Evolutionary conservation across 2,113 vertebrate species (phyloP).

Genomic region (Scalopus aquaticus): DNA sequence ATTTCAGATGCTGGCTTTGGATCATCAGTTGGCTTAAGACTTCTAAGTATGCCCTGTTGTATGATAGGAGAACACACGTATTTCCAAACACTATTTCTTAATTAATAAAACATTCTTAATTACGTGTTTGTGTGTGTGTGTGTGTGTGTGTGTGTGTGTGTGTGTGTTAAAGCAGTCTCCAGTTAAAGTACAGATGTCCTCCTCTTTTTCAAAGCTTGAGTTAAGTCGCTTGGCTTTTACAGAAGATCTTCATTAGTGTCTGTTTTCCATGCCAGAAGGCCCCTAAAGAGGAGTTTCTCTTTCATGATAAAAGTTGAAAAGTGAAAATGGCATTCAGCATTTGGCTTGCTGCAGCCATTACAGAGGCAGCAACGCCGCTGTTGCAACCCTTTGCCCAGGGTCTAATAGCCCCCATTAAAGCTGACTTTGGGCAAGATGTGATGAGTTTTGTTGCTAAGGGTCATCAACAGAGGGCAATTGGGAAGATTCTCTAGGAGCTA

Average conservation of each 20-base stretch:
- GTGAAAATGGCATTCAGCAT: neutral
- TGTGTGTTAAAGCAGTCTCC: neutral
- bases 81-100: neutral
- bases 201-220: neutral
- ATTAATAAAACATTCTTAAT: neutral
- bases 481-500: too few relatives aligned
- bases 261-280: neutral
- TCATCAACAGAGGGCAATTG: too few relatives aligned
- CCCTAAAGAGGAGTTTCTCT: too few relatives aligned
- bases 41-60: neutral
- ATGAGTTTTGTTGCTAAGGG: too few relatives aligned
- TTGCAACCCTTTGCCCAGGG: neutral
- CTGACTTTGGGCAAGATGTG: too few relatives aligned
- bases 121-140: neutral
- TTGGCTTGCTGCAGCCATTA: neutral
- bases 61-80: neutral
- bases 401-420: neutral
- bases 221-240: neutral
- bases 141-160: neutral
- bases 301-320: neutral
- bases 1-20: neutral
- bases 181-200: neutral
- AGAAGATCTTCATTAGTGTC: neutral
- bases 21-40: neutral
- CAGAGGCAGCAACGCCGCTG: neutral